Evolutionary conservation across 2,797 vertebrate genomes (phyloP).

Genomic region (Tachyglossus aculeatus): DNA sequence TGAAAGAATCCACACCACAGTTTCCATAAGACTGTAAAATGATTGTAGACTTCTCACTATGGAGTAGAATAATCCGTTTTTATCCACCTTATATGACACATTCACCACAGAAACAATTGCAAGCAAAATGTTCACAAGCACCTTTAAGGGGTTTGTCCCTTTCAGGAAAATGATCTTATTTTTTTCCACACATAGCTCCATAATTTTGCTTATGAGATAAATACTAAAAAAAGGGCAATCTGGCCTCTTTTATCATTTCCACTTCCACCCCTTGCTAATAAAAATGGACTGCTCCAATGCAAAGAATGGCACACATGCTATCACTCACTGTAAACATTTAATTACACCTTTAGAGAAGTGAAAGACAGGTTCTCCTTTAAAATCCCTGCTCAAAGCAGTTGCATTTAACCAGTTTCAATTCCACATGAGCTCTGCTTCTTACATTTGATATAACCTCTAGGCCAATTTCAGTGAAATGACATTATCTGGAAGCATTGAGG

Average conservation of each 20-base stretch:
- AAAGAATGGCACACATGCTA: neutral
- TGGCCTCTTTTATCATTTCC: neutral
- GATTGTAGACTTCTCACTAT: slow-evolving; percentile 25
- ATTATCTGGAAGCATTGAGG: neutral
- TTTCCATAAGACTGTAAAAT: slow-evolving; percentile 46
- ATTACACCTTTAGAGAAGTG: neutral
- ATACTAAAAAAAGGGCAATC: too few species aligned
- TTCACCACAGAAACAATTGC: slow-evolving; percentile 9
- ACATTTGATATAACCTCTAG: too few species aligned
- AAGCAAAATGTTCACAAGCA: neutral
- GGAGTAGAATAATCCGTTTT: slow-evolving; percentile 65
- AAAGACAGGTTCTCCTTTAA: too few species aligned
- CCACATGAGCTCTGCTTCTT: neutral
- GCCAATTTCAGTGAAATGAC: neutral
- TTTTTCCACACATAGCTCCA: too few species aligned
- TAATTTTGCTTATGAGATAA: too few species aligned
- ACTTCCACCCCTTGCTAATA: neutral
- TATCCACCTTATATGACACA: slow-evolving; percentile 49
- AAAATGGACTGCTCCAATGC: neutral
- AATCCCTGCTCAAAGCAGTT: neutral
- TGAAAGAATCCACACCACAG: slow-evolving; percentile 40
- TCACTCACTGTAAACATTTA: neutral
- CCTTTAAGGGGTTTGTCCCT: too few species aligned
- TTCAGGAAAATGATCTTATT: too few species aligned
- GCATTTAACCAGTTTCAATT: neutral